phyloP scores from a whole-genome alignment of 2,113 vertebrate species.

The Limnothrissa miodon region DNA sequence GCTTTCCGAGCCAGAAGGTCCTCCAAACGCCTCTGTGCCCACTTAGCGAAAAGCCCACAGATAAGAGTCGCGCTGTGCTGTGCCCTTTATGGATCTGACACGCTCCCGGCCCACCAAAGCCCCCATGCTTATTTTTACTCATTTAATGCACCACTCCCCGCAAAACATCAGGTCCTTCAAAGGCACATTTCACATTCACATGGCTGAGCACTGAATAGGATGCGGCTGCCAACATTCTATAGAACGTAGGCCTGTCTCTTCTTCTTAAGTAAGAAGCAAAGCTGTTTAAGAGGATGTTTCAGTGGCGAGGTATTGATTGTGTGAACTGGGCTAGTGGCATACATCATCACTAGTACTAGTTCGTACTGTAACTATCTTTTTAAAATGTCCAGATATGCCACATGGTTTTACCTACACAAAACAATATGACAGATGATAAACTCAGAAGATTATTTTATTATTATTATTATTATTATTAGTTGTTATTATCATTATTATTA shows the following conservation, averaged over 20 bases:
- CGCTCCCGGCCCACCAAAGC: neutral
- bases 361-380: neutral
- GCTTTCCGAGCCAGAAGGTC: conserved; percentile 62
- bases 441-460: too few relatives aligned
- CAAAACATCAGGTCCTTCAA: neutral
- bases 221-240: neutral
- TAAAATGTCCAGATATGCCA: neutral
- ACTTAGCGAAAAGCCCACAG: conserved; percentile 39
- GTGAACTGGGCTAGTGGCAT: neutral
- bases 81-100: conserved; percentile 39
- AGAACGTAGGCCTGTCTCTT: neutral
- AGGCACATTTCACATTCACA: neutral
- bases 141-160: conserved; percentile 1
- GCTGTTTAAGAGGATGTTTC: neutral
- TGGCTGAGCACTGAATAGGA: neutral
- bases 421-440: neutral
- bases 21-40: conserved; percentile 50
- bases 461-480: too few relatives aligned
- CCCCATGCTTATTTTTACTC: conserved; percentile 1
- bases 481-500: neutral
- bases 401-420: neutral
- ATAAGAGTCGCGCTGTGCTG: conserved; percentile 21
- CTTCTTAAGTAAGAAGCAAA: neutral
- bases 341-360: neutral
- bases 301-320: too few relatives aligned